Evolutionary conservation across 2,888 invertebrate species (phyloP).

Genomic region (Amphimallon solstitiale): DNA sequence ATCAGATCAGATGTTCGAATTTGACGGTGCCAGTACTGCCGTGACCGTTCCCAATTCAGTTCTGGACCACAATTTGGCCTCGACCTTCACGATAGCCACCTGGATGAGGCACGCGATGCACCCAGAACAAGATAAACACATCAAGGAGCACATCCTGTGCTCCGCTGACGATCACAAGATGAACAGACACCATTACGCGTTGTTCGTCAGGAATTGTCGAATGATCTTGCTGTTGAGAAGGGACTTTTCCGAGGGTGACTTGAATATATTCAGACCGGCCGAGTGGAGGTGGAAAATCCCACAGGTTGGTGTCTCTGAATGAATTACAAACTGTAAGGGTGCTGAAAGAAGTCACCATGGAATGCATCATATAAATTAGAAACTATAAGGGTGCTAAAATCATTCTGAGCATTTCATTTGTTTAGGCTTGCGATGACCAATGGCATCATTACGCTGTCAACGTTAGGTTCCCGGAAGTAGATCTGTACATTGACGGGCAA

Average conservation of each 20-base stretch:
- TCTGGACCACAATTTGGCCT: conserved; percentile 79
- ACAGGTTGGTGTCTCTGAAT: conserved; percentile 70
- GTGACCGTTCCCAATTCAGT: conserved; percentile 83
- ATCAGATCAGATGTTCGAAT: conserved; percentile 93
- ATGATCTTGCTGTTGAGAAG: conserved; percentile 88
- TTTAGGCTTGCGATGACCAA: conserved; percentile 91
- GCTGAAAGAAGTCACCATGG: no score
- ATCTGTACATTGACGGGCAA: conserved; percentile 89
- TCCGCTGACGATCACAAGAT: conserved; percentile 98
- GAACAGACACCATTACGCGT: conserved; percentile 98
- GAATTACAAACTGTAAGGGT: conserved; percentile 6
- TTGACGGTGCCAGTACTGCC: conserved; percentile 91
- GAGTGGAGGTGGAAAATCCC: conserved; percentile 99
- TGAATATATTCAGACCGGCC: conserved; percentile 95
- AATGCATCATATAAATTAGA: no score
- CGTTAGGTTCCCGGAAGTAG: conserved; percentile 91
- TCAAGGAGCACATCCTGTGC: conserved; percentile 96
- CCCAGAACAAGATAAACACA: conserved; percentile 83
- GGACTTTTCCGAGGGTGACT: conserved; percentile 92
- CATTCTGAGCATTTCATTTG: conserved; percentile 5
- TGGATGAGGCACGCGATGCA: conserved; percentile 94
- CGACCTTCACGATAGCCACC: conserved; percentile 89
- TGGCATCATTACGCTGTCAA: conserved; percentile 99
- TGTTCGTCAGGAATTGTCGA: conserved; percentile 97
- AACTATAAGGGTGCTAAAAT: not conserved